Conservation (phyloP, 2,888 invertebrate species). For the Macrosiphum euphorbiae region DNA sequence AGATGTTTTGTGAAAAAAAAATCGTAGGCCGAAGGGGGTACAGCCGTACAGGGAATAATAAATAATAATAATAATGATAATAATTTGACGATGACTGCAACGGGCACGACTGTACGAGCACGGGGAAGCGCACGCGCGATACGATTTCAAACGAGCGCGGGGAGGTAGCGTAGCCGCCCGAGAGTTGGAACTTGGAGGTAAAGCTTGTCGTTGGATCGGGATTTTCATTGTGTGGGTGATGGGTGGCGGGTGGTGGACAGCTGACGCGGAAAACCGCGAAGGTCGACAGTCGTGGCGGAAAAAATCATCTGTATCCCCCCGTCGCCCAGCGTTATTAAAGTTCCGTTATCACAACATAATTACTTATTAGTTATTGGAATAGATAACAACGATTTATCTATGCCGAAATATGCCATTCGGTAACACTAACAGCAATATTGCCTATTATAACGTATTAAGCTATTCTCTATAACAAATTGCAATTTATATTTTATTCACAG, state of each 20-base stretch:
- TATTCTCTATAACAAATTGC: too few relatives aligned
- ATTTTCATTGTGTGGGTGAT: neutral
- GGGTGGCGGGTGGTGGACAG: neutral
- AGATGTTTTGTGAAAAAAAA: neutral
- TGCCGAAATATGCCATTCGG: neutral
- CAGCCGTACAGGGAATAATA: neutral
- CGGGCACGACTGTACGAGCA: neutral
- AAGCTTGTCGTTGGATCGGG: neutral
- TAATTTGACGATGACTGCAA: neutral
- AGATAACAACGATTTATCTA: neutral
- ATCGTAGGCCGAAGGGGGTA: neutral
- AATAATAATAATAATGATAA: slow-evolving; percentile 1
- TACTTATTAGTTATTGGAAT: neutral
- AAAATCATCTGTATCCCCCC: neutral
- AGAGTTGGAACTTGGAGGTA: neutral
- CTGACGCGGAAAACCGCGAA: neutral
- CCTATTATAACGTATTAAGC: too few relatives aligned
- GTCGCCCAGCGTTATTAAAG: neutral
- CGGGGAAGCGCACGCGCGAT: neutral
- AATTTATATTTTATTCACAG: too few relatives aligned
- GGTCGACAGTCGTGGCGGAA: neutral
- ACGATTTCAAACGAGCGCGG: neutral
- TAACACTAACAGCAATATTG: too few relatives aligned
- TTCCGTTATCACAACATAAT: neutral
- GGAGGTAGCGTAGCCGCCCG: neutral